phyloP scores from a whole-genome alignment of 2,113 vertebrate genomes.

The Phasianus colchicus region DNA sequence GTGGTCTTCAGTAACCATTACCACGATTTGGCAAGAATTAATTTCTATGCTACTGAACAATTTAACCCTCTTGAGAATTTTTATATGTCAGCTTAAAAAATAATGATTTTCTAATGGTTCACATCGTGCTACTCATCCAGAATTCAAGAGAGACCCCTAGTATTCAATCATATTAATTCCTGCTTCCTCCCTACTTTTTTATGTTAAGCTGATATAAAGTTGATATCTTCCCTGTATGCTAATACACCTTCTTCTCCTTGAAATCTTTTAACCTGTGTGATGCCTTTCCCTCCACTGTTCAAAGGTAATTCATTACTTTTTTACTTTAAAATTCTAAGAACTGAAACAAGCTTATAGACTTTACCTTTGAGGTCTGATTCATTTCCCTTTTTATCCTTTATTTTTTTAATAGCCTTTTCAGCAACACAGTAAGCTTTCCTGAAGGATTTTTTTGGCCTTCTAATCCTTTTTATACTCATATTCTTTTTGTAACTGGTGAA shows the following conservation, averaged over 20 bases:
- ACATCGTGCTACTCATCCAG: not conserved
- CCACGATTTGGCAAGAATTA: not conserved
- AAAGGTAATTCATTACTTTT: constrained; percentile 34
- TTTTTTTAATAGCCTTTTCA: not conserved
- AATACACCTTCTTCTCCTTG: constrained; percentile 11
- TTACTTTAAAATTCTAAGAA: constrained; percentile 35
- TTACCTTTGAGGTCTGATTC: constrained; percentile 26
- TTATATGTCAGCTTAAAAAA: not conserved
- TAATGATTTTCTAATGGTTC: not conserved
- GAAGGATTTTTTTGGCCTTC: not conserved
- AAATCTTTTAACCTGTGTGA: constrained; percentile 24
- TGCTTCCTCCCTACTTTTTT: not conserved
- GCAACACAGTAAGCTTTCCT: constrained; percentile 4
- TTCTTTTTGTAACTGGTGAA: not conserved
- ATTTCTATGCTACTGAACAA: not conserved
- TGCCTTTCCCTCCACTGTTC: not conserved
- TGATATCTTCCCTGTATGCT: constrained; percentile 6
- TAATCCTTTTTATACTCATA: not conserved
- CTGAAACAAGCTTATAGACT: not conserved
- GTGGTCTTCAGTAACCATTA: not conserved
- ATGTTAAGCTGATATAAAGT: constrained; percentile 16
- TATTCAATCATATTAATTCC: constrained; percentile 2
- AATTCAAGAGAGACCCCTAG: not conserved
- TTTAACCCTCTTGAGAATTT: not conserved
- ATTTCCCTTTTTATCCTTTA: not conserved